These are phyloP conservation scores for Paratrypauchen microcephalus DNA, from an alignment of 2,797 vertebrate species.

Conservation along the genomic window DNA sequence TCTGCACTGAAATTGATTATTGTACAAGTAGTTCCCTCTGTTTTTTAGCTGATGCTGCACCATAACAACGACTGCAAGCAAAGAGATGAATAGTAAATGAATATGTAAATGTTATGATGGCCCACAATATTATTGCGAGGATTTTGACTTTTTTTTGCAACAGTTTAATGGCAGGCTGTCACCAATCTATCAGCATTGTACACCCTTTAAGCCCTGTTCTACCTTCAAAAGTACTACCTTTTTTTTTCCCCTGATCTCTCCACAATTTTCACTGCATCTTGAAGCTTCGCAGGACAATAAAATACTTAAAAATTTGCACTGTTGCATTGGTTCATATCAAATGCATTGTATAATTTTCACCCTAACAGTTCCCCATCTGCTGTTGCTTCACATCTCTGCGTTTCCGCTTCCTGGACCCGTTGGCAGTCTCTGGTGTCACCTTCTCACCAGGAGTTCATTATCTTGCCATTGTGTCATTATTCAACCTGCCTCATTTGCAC, in stretches of 20 bases:
- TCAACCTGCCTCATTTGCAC: background rate
- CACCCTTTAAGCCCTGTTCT: background rate
- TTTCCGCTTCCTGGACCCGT: slow-evolving; percentile 5
- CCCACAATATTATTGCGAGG: no score
- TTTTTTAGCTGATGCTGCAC: no score
- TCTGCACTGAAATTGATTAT: no score
- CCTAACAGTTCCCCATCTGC: background rate
- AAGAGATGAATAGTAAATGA: no score
- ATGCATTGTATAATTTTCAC: slow-evolving; percentile 6
- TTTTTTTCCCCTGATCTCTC: background rate
- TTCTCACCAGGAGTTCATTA: slow-evolving; percentile 10
- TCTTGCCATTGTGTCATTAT: slow-evolving; percentile 6
- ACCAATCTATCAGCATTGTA: slow-evolving; percentile 16
- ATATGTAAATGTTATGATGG: no score
- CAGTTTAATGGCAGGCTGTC: background rate
- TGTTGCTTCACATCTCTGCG: background rate
- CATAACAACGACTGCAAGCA: no score
- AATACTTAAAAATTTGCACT: background rate
- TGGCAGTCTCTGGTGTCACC: slow-evolving; percentile 3
- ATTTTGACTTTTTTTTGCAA: no score
- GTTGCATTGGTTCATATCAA: background rate
- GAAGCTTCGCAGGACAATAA: background rate
- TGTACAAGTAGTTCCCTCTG: no score
- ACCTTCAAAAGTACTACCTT: background rate
- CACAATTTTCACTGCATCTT: background rate